Base-by-base conservation (phyloP, 2,113 vertebrate genomes). In the Rhizomys pruinosus region DNA sequence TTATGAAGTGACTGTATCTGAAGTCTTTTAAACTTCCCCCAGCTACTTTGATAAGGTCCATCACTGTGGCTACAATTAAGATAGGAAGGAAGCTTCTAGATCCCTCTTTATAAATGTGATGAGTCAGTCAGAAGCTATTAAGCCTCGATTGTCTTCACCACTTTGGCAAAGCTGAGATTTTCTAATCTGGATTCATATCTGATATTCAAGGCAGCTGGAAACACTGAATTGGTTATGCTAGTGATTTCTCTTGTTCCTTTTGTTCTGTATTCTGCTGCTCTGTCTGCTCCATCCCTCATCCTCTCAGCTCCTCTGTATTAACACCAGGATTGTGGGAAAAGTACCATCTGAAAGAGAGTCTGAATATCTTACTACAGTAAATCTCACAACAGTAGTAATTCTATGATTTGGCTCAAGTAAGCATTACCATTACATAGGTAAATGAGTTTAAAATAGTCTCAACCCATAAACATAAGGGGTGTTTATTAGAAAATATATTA, bases 241-340 rank as follows among this genome's bases (percentile, higher is more conserved):
- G 7, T 34, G 32, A 15, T 39, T 4, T 61, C 10, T 37, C 5
- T 81, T 59, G 5, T 15, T 55, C n/a, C 1, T 57, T 59, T 1
- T n/a, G 0, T 19, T 11, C 1, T 37, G 1, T 5, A 13, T 72
- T 2, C 5, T 55, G 2, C 37, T 17, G 9, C 76, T 34, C 16
- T 11, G 12, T 5, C 66, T 16, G 11, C 5, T 57, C 29, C 20
- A 15, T 66, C 34, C 61, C 47, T 19, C 8, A 73, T 8, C 15
- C 15, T 68, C 23, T 37, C 29, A 64, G 42, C 29, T 39, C 19
- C 34, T 59, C 79, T 2, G 16, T 61, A 73, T 47, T 73, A 74
- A 44, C 2, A 37, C 64, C 69, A 55, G n/a, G 55, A 34, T 52
- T 55, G n/a, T 10, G 22, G 39, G 74, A 27, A 15, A 16, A 37